Percentiles rank a stretch among this genome's conserved stretches.
Evolutionary conservation across 1,140 invertebrate species (phyloP).

Genomic region (Brachionus rotundiformis): DNA sequence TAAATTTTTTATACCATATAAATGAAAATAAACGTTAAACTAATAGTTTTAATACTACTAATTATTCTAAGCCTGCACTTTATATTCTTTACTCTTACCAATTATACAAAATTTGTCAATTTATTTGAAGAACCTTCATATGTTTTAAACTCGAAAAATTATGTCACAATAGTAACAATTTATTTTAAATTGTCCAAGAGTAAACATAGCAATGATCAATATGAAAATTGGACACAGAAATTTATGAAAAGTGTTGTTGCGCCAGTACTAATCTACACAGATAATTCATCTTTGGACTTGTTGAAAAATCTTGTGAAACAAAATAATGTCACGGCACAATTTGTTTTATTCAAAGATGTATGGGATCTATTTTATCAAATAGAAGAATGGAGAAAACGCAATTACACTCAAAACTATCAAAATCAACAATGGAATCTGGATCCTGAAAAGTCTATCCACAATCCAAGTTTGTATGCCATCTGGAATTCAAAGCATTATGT

Average conservation of each 20-base stretch:
- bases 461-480: not conserved
- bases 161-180: not conserved
- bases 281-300: not conserved
- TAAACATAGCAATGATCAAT: not conserved
- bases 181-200: not conserved
- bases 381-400: not conserved
- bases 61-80: no score
- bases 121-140: no score
- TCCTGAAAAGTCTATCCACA: not conserved
- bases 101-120: no score
- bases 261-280: not conserved
- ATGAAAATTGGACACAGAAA: not conserved
- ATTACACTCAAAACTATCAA: not conserved
- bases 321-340: not conserved
- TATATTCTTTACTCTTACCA: no score
- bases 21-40: no score
- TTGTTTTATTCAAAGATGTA: not conserved
- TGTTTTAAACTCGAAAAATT: not conserved
- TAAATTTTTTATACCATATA: no score
- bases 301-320: not conserved
- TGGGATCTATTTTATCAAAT: not conserved
- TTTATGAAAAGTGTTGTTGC: not conserved
- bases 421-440: not conserved
- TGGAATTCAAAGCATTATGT: not conserved
- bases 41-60: no score